phyloP scores from a whole-genome alignment of 2,797 vertebrate genomes.

The Melanotaenia nigrans region DNA sequence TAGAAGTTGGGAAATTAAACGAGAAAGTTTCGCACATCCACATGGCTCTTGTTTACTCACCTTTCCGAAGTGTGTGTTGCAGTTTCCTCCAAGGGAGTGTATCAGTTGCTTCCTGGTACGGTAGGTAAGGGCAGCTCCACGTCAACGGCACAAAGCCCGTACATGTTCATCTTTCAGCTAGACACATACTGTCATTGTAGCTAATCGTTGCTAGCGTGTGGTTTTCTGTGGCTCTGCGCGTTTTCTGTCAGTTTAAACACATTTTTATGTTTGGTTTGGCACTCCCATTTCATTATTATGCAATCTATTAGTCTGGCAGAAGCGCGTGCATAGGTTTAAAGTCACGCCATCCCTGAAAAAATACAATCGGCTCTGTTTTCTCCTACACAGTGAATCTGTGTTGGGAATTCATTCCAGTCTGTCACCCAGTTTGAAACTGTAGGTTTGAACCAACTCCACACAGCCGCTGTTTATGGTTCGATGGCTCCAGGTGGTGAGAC shows the following conservation, averaged over 20 bases:
- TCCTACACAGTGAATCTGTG: no score
- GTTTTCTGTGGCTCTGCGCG: background rate
- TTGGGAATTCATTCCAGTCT: no score
- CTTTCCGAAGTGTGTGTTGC: conserved; percentile 33
- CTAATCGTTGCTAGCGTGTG: background rate
- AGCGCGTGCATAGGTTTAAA: background rate
- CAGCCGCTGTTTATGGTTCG: no score
- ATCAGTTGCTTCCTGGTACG: conserved; percentile 72
- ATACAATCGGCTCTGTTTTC: no score
- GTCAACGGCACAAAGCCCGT: conserved; percentile 31
- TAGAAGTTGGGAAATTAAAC: background rate
- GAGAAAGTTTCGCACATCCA: conserved; percentile 4
- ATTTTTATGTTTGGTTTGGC: background rate
- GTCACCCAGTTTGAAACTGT: no score
- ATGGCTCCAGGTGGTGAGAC: no score
- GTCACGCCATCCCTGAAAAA: background rate
- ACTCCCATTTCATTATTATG: background rate
- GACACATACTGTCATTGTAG: background rate
- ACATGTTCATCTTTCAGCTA: background rate
- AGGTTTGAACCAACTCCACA: no score
- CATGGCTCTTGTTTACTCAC: conserved; percentile 55
- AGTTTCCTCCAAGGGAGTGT: conserved; percentile 15
- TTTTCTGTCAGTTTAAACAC: background rate
- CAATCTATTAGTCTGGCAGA: background rate
- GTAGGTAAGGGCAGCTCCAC: conserved; percentile 50